These are phyloP conservation scores for Eupithecia tripunctaria DNA, from an alignment of 2,888 invertebrate genomes.

Conservation along the genomic window DNA sequence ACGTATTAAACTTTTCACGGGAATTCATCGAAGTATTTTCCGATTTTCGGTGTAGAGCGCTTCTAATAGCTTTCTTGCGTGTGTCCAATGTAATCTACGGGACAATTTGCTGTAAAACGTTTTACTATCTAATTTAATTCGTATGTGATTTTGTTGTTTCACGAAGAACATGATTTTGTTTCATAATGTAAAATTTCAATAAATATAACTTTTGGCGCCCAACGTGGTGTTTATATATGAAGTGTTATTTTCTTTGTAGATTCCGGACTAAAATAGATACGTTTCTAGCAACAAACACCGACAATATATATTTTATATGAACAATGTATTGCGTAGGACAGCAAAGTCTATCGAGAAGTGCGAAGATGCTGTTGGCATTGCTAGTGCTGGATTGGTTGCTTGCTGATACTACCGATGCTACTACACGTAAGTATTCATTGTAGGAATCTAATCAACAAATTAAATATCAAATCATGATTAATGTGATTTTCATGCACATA, in stretches of 20 bases:
- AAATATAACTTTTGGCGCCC: conserved; percentile 51
- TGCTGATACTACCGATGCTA: conserved; percentile 69
- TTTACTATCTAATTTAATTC: conserved; percentile 19
- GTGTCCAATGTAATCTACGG: conserved; percentile 69
- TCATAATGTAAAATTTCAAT: conserved; percentile 5
- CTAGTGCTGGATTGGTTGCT: conserved; percentile 75
- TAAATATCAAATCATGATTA: not conserved
- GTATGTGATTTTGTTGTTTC: conserved; percentile 21
- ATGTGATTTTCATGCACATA: not conserved
- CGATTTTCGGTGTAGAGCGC: conserved; percentile 60
- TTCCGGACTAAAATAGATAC: not conserved
- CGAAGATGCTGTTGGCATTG: conserved; percentile 66
- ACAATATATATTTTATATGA: not conserved
- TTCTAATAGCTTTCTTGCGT: conserved; percentile 79
- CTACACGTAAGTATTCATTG: conserved; percentile 65
- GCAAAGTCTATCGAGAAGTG: conserved; percentile 59
- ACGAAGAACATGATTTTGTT: not conserved
- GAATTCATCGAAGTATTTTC: conserved; percentile 67
- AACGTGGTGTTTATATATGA: conserved; percentile 47
- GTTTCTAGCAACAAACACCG: not conserved
- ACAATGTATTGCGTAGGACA: conserved; percentile 54
- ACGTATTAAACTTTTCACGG: conserved; percentile 79
- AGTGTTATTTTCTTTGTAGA: not conserved
- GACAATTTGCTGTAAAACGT: conserved; percentile 56
- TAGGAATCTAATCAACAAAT: not conserved